Conservation (phyloP, 2,113 vertebrate species). For the Mastomys natalensis region DNA sequence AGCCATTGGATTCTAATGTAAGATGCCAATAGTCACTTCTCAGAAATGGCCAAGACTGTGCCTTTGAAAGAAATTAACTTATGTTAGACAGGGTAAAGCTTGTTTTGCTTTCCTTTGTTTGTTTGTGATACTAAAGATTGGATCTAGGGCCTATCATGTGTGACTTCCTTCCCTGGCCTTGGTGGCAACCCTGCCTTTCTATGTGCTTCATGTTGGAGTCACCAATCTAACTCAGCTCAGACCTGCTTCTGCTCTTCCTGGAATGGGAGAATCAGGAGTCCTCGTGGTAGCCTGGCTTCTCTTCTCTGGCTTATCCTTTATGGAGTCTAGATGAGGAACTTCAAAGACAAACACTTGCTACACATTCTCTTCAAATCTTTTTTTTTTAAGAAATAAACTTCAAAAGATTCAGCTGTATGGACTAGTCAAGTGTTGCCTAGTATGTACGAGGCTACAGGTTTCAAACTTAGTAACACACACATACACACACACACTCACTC, state of each 20-base stretch:
- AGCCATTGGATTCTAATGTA: background rate
- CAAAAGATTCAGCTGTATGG: background rate
- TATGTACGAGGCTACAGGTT: background rate
- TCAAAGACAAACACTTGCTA: background rate
- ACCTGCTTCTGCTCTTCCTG: background rate
- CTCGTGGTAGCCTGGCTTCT: background rate
- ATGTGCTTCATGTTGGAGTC: background rate
- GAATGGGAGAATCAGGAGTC: background rate
- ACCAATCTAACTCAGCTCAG: background rate
- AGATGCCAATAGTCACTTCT: background rate
- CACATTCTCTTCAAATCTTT: background rate
- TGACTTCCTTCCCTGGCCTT: background rate
- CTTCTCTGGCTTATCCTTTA: background rate
- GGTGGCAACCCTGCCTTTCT: background rate
- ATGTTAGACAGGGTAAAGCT: background rate
- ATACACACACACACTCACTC: background rate
- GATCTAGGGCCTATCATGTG: background rate
- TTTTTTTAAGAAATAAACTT: slow-evolving; percentile 38
- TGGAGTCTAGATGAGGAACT: background rate
- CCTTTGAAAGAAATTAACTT: background rate
- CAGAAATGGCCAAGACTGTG: background rate
- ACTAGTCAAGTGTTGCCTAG: background rate
- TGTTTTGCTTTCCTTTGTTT: background rate
- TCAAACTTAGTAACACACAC: background rate
- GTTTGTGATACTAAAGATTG: background rate